Conservation (phyloP, 2,888 invertebrate species). For the Ectemnius continuus region DNA sequence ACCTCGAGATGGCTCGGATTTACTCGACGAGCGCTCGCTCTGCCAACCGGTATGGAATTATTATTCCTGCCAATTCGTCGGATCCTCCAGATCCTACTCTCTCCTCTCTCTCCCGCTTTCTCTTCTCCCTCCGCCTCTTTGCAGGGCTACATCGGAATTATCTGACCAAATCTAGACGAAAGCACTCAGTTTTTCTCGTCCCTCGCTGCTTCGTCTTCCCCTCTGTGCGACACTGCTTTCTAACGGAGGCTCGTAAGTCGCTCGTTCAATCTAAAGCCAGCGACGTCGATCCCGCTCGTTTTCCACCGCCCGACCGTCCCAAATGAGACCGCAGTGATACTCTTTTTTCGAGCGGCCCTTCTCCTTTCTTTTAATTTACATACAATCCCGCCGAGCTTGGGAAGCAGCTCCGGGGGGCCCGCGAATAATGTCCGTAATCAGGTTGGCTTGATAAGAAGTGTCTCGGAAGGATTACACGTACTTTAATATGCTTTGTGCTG, state of each 20-base stretch:
- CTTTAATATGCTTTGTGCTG: background rate
- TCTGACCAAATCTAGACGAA: constrained; percentile 61
- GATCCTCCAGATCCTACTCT: constrained; percentile 24
- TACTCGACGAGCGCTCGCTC: constrained; percentile 7
- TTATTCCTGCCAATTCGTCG: constrained; percentile 46
- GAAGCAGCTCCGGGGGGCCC: constrained; percentile 12
- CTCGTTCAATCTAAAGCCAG: constrained; percentile 58
- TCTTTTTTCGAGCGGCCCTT: constrained; percentile 29
- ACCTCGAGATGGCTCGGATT: constrained; percentile 32
- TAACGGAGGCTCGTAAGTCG: constrained; percentile 55
- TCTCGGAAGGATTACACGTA: background rate
- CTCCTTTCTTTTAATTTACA: constrained; percentile 55
- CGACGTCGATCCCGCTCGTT: constrained; percentile 36
- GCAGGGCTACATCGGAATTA: constrained; percentile 44
- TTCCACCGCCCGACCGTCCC: background rate
- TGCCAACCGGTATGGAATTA: constrained; percentile 54
- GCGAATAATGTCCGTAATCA: constrained; percentile 30
- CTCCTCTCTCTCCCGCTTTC: background rate
- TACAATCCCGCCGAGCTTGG: constrained; percentile 42
- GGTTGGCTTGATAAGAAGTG: constrained; percentile 34
- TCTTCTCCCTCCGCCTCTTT: no score
- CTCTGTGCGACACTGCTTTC: constrained; percentile 38
- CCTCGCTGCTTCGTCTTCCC: constrained; percentile 9
- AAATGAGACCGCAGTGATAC: constrained; percentile 49
- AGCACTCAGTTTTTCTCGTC: constrained; percentile 47